A percentile compares a stretch with the other conserved stretches of the same genome.
These are phyloP conservation scores for Limonius californicus DNA, from an alignment of 1,140 invertebrate genomes.

Conservation along the genomic window DNA sequence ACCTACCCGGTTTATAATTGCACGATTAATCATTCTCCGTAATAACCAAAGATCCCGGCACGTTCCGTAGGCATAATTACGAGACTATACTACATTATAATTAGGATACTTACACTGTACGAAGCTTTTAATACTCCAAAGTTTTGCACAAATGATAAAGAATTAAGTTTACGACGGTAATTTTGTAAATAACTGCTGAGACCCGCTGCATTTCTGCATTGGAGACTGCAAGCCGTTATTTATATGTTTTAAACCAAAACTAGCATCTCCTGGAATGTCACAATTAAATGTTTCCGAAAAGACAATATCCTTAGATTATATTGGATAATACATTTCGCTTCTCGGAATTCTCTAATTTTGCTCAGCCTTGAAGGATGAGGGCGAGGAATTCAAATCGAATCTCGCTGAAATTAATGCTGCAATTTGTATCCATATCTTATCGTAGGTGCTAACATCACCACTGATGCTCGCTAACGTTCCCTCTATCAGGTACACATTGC, in stretches of 20 bases:
- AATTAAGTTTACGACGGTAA: conserved; percentile 12
- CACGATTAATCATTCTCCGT: conserved; percentile 28
- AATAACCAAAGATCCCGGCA: conserved; percentile 23
- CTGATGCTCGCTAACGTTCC: conserved; percentile 1
- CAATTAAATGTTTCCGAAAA: conserved; percentile 18
- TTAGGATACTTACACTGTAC: conserved; percentile 20
- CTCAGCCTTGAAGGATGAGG: conserved; percentile 1
- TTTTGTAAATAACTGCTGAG: conserved; percentile 7
- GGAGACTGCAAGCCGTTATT: background rate
- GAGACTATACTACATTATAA: conserved; percentile 29
- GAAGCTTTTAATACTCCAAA: conserved; percentile 17
- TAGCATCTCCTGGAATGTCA: background rate
- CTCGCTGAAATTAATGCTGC: conserved; percentile 23
- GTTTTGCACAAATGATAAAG: conserved; percentile 4
- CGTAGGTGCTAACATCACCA: conserved; percentile 8
- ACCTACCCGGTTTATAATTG: conserved; percentile 26
- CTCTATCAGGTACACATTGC: background rate
- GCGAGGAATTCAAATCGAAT: conserved; percentile 18
- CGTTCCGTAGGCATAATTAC: conserved; percentile 27
- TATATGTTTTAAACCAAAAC: background rate
- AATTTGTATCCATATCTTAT: conserved; percentile 24
- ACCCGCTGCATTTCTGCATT: background rate
- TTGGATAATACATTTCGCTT: conserved; percentile 30
- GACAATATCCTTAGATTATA: conserved; percentile 26
- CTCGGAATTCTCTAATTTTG: conserved; percentile 29